These are phyloP conservation scores for Hystrix cristata DNA, from an alignment of 2,113 vertebrate genomes.

Conservation along the genomic window DNA sequence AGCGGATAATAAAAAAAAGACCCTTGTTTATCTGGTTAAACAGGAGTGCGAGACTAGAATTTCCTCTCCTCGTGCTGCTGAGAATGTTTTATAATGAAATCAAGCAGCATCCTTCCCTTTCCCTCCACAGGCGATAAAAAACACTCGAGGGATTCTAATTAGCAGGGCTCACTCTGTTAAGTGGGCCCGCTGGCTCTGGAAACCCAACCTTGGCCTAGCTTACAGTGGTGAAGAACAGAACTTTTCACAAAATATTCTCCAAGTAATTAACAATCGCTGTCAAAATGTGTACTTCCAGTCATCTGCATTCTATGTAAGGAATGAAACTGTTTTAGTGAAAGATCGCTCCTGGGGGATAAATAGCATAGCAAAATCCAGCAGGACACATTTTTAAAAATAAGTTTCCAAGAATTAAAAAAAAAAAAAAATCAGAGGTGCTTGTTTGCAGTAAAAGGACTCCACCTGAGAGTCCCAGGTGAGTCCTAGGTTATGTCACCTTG, in stretches of 20 bases:
- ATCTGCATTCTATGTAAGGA: neutral
- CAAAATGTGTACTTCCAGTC: neutral
- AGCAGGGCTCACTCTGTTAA: neutral
- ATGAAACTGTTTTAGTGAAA: neutral
- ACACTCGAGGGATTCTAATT: neutral
- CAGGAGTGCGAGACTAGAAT: conserved; percentile 25
- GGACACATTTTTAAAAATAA: neutral
- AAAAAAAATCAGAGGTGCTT: neutral
- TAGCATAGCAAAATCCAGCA: neutral
- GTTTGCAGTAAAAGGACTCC: neutral
- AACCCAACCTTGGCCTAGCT: neutral
- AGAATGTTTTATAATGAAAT: neutral
- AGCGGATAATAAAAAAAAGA: neutral
- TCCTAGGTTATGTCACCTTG: neutral
- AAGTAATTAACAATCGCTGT: neutral
- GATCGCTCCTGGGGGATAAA: neutral
- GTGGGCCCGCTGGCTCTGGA: neutral
- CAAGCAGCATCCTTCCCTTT: neutral
- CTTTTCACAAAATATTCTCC: neutral
- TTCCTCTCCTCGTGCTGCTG: neutral
- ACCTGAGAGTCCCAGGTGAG: neutral
- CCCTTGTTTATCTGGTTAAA: neutral
- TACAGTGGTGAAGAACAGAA: neutral
- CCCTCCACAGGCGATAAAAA: neutral
- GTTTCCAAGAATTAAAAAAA: neutral